A percentile compares a stretch with the other conserved stretches of the same genome.
Evolutionary conservation across 2,888 invertebrate genomes (phyloP).

Genomic region (Scrobipalpa costella): DNA sequence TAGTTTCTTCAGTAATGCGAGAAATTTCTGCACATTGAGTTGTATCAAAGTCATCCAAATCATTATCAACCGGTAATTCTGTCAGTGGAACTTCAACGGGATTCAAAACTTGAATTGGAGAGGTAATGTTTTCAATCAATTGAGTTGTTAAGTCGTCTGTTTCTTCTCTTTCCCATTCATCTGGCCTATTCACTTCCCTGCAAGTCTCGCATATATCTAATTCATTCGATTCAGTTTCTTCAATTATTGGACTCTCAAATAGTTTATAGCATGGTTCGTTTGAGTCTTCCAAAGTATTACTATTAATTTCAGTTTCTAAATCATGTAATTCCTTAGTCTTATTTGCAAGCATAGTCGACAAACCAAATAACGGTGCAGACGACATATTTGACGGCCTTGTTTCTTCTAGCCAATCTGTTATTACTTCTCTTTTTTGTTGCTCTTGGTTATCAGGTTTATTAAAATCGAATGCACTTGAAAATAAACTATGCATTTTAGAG

Average conservation of each 20-base stretch:
- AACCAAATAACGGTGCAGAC: conserved; percentile 49
- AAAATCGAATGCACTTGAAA: conserved; percentile 13
- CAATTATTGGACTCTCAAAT: conserved; percentile 40
- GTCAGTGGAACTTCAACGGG: conserved; percentile 60
- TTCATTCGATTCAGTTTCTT: conserved; percentile 42
- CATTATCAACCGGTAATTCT: conserved; percentile 40
- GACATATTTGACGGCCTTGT: conserved; percentile 39
- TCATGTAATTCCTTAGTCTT: conserved; percentile 41
- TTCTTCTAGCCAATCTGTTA: conserved; percentile 1
- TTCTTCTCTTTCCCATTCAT: conserved; percentile 46
- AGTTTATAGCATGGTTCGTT: conserved; percentile 37
- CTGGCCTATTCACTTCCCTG: conserved; percentile 59
- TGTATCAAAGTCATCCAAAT: conserved; percentile 41
- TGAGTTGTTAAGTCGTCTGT: conserved; percentile 61
- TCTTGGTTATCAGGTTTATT: neutral
- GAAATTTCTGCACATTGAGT: conserved; percentile 56
- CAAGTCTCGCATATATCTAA: conserved; percentile 68
- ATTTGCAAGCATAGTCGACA: conserved; percentile 48
- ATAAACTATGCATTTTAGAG: conserved; percentile 10
- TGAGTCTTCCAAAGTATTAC: conserved; percentile 32
- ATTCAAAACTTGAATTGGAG: conserved; percentile 66
- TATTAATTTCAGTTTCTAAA: conserved; percentile 33
- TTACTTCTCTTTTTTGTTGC: neutral
- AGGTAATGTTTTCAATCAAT: conserved; percentile 69
- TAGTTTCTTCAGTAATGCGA: conserved; percentile 63